Percentiles rank a stretch among this genome's conserved stretches.
phyloP scores from a whole-genome alignment of 2,888 invertebrate species.

The Drosophila prolongata region DNA sequence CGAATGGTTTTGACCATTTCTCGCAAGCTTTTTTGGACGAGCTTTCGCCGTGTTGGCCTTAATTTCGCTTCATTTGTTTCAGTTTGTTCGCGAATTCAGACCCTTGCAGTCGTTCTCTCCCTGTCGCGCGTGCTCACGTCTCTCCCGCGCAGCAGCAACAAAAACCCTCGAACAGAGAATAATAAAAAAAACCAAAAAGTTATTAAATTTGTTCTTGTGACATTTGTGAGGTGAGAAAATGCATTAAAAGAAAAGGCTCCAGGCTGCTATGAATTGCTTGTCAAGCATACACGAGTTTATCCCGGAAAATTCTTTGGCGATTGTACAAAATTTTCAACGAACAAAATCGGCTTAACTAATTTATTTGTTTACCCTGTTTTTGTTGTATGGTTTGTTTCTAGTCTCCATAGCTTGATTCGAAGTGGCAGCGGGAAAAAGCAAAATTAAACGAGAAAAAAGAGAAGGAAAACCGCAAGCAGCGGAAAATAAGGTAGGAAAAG shows the following conservation, averaged over 20 bases:
- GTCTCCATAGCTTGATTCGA: not conserved
- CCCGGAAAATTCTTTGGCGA: slow-evolving; percentile 1
- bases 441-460: no score
- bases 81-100: slow-evolving; percentile 70
- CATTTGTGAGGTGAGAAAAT: slow-evolving; percentile 27
- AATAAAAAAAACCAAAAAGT: slow-evolving; percentile 3
- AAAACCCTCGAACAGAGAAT: slow-evolving; percentile 17
- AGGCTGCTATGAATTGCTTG: slow-evolving; percentile 14
- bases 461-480: not conserved
- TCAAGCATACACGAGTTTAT: slow-evolving; percentile 9
- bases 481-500: slow-evolving; percentile 11
- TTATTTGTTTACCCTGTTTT: slow-evolving; percentile 3
- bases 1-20: slow-evolving; percentile 30
- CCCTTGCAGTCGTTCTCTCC: slow-evolving; percentile 51
- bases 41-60: slow-evolving; percentile 69
- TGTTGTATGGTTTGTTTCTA: not conserved
- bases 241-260: not conserved
- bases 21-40: slow-evolving; percentile 32
- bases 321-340: slow-evolving; percentile 4
- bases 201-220: slow-evolving; percentile 18
- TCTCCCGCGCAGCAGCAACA: slow-evolving; percentile 25
- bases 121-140: slow-evolving; percentile 28
- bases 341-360: not conserved
- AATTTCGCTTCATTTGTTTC: slow-evolving; percentile 46
- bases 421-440: not conserved